Evolutionary conservation across 2,797 vertebrate genomes (phyloP), one percentile per base, ranked within the genome.

Genomic region (Cyclura pinguis): DNA sequence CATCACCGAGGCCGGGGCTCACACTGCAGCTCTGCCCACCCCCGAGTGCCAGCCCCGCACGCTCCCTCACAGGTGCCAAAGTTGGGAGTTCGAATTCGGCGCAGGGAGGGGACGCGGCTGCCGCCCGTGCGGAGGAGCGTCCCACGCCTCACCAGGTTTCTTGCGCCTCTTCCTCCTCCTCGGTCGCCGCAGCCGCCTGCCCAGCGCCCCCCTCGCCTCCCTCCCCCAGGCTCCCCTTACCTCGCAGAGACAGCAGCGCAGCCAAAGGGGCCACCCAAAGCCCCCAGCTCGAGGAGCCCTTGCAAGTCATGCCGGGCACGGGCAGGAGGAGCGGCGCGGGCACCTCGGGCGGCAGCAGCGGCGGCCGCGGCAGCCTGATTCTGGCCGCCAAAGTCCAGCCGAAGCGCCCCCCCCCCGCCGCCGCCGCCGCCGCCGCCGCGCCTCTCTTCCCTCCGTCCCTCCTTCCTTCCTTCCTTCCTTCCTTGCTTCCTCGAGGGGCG

Each of bases 291-390:
- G 94, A 87, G 90, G 92, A 91, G 73, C 94, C 93, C 92, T 88
- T 93, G 84, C 94, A 91, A 96, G 96, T 93, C 97, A 97, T 97
- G 74, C 97, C 97, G 96, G 93, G 94, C 92, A 69, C 84, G 86
- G 89, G 89, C 78, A 91, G 89, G 85, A 88, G 89, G n/a, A 27
- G 4, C 69, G 42, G 42, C 6, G 82, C 64, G 93, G 92, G 93
- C 90, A 73, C 64, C 91, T 84, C 42, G 42, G 67, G 88, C 74
- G 69, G 57, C 77, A n/a, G 57, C 93, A 62, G 87, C 92, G 69
- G 74, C 80, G 47, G 35, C 93, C 80, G 74, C 89, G 42, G 85
- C 85, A 38, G 18, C 81, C 67, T 3, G 78, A 47, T 29, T 76
- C 80, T 10, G 59, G 73, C 90, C 32, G 85, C 86, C 59, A 9